Base-by-base conservation (phyloP, 2,888 invertebrate genomes). In the Fragum fragum region DNA sequence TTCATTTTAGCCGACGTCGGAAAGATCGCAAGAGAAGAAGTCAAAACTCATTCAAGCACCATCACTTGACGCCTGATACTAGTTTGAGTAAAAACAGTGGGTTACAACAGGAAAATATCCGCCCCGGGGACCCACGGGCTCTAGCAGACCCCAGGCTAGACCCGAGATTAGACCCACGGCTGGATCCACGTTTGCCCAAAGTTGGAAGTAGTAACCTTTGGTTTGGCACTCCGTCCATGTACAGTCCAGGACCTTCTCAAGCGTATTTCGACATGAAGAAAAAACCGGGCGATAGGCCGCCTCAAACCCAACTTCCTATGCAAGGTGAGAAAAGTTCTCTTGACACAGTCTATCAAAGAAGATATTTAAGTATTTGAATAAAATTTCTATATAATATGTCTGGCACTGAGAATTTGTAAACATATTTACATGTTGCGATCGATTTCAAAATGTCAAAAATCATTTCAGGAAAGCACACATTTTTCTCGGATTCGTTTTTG, bases 191-290 rank as follows among this genome's bases (percentile, higher is more conserved):
- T 21, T 82, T 89, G 28, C 89, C 89, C 16, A 89, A 89, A 72
- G 89, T 90, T 3, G 89, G 89, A 66, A 90, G 90, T 69, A 89
- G 84, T 70, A 90, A 88, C 18, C 76, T 91, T 52, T 91, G 91
- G 91, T 84, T 90, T 70, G 90, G 89, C 1, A 81, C 83, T 18
- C 90, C 91, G 0, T 87, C 89, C 7, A 75, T 91, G 76, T 91
- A 90, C 57, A 83, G 87, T 1, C 79, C 77, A 2, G 74, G 77
- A 7, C 90, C 90, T 3, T 79, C 90, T 29, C 87, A 86, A 11
- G 86, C 81, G 7, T 88, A 88, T 68, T 84, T 83, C 14, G 86
- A 83, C n/a, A 83, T 86, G 81, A 83, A 83, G 59, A 66, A 77
- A 61, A 75, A 73, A n/a, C 66, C 70, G 18, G 73, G 57, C 23